Percentiles rank a stretch among this genome's conserved stretches.
These are phyloP conservation scores for Sciurus carolinensis DNA, from an alignment of 2,797 vertebrate species.

Conservation along the genomic window DNA sequence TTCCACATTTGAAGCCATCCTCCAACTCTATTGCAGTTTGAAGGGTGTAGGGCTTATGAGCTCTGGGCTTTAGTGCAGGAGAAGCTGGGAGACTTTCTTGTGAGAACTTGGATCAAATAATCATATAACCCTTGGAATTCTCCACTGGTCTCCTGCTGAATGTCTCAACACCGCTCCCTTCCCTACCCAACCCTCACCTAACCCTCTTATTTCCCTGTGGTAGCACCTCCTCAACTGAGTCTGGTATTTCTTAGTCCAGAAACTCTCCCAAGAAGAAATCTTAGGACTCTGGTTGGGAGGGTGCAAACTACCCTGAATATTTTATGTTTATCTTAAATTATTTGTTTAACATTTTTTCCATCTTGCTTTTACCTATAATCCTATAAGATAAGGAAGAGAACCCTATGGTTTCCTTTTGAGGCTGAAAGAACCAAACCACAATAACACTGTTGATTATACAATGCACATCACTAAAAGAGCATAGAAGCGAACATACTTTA, in stretches of 20 bases:
- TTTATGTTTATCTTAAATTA: conserved; percentile 22
- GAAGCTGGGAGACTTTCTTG: background rate
- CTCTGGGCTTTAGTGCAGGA: background rate
- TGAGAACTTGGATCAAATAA: background rate
- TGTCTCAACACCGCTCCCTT: background rate
- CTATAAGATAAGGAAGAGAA: conserved; percentile 2
- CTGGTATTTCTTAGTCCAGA: background rate
- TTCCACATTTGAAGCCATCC: background rate
- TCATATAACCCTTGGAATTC: background rate
- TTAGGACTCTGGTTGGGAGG: background rate
- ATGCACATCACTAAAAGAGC: background rate
- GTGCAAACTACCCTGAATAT: background rate
- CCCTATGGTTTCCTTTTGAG: background rate
- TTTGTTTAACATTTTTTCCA: conserved; percentile 20
- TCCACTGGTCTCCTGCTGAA: background rate
- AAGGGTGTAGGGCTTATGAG: background rate
- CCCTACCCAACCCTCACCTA: background rate
- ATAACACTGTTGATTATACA: background rate
- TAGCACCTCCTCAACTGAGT: background rate
- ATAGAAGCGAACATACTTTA: background rate
- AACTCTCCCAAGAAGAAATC: background rate
- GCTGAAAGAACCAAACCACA: background rate
- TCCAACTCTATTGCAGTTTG: background rate
- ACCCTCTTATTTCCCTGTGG: background rate
- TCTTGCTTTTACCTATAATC: background rate